Evolutionary conservation across 2,888 invertebrate species (phyloP), one percentile per base, ranked within the genome.

Genomic region (Incurvaria masculella): DNA sequence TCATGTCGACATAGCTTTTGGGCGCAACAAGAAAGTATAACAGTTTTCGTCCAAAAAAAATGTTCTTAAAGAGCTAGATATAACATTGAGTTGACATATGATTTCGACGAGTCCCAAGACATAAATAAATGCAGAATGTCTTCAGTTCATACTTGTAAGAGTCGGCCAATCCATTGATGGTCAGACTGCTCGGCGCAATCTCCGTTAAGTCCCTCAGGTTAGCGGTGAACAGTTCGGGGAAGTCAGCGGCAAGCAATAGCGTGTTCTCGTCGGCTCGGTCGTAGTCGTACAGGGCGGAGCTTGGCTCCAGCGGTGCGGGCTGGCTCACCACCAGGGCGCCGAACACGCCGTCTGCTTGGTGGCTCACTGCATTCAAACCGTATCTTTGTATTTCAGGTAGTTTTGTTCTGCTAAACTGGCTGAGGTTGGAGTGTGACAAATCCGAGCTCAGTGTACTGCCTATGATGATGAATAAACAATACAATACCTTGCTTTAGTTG

Each of bases 311-410:
- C 1, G 68, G 71, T 23, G 69, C 68, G 0, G 81, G 71, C 55
- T 81, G 74, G 42, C 83, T 78, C 6, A 86, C 73, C 2, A 85
- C 66, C 10, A 86, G 55, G 1, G 80, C 63, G 0, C 86, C 86
- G 52, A 80, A 81, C 1, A 84, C 61, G 0, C 85, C 85, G 52
- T 84, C 83, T 47, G 76, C 74, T 56, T 84, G 80, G 52, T 85
- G 84, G 1, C 78, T 57, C 8, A 83, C 85, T 84, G 65, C 21
- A 68, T 66, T n/a, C n/a, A n/a, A n/a, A n/a, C n/a, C n/a, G n/a
- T n/a, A n/a, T n/a, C n/a, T n/a, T n/a, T n/a, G n/a, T n/a, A n/a
- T n/a, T n/a, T n/a, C n/a, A n/a, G n/a, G n/a, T n/a, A n/a, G n/a
- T n/a, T n/a, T n/a, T n/a, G n/a, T n/a, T n/a, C n/a, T n/a, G n/a